These are phyloP conservation scores for Augiades crinisus DNA, from an alignment of 2,888 invertebrate genomes.

Conservation along the genomic window DNA sequence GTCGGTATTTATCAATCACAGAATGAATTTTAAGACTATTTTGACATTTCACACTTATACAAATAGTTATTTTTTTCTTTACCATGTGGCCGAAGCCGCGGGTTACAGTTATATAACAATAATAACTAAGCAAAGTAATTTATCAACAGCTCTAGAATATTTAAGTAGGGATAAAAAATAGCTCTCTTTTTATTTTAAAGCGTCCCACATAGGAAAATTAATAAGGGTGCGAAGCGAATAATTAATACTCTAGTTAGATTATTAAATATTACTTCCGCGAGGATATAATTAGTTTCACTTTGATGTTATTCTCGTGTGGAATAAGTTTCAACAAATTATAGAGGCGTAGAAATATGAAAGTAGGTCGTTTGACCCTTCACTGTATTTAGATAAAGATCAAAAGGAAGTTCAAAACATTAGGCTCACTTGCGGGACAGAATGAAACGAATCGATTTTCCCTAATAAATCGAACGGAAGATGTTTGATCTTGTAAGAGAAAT, in stretches of 20 bases:
- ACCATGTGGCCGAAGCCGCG: no score
- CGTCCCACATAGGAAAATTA: constrained; percentile 9
- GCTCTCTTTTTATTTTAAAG: no score
- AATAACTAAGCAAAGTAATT: no score
- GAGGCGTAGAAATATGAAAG: constrained; percentile 1
- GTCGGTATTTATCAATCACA: no score
- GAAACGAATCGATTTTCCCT: background rate
- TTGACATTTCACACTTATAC: no score
- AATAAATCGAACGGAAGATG: constrained; percentile 1
- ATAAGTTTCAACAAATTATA: constrained; percentile 10
- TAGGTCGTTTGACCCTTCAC: constrained; percentile 9
- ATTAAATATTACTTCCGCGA: constrained; percentile 20
- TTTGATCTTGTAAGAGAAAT: background rate
- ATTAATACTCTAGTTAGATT: constrained; percentile 21
- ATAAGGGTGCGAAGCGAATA: constrained; percentile 16
- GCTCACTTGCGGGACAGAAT: background rate
- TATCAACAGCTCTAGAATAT: no score
- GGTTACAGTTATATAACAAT: no score
- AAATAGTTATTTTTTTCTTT: no score
- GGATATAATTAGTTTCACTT: constrained; percentile 15
- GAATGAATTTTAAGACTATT: no score
- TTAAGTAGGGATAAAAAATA: no score
- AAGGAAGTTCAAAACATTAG: constrained; percentile 11
- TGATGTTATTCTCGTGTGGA: constrained; percentile 7
- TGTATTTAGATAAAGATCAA: constrained; percentile 6